phyloP scores from a whole-genome alignment of 2,888 invertebrate species.

The Matsumyia berberina region DNA sequence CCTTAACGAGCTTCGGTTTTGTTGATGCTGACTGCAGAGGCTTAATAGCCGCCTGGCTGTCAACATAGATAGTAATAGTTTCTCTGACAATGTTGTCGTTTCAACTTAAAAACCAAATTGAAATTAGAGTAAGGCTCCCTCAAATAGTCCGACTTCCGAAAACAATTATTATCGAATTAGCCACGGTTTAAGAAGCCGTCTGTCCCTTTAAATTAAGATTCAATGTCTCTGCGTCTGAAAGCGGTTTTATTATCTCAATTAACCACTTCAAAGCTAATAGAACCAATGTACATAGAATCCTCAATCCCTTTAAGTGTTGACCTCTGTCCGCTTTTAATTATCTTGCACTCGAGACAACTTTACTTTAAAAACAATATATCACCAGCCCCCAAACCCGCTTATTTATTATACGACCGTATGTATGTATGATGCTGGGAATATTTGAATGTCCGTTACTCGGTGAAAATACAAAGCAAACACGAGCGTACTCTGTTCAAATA shows the following conservation, averaged over 20 bases:
- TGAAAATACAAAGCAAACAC: constrained; percentile 48
- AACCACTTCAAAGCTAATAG: constrained; percentile 1
- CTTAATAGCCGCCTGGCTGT: no score
- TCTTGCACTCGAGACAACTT: constrained; percentile 4
- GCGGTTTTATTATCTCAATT: not conserved
- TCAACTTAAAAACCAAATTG: no score
- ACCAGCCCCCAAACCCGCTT: constrained; percentile 10
- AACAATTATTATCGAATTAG: no score
- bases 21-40: no score
- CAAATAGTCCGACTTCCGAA: no score
- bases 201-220: not conserved
- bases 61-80: no score
- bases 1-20: no score
- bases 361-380: not conserved
- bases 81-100: no score
- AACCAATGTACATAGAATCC: not conserved
- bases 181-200: no score
- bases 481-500: constrained; percentile 41
- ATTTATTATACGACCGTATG: no score
- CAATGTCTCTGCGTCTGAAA: not conserved
- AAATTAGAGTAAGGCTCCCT: no score
- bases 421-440: no score
- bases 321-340: constrained; percentile 12
- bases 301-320: not conserved
- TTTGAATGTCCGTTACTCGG: constrained; percentile 50